phyloP scores from a whole-genome alignment of 2,888 invertebrate species.

The Oxyscelio sp. region DNA sequence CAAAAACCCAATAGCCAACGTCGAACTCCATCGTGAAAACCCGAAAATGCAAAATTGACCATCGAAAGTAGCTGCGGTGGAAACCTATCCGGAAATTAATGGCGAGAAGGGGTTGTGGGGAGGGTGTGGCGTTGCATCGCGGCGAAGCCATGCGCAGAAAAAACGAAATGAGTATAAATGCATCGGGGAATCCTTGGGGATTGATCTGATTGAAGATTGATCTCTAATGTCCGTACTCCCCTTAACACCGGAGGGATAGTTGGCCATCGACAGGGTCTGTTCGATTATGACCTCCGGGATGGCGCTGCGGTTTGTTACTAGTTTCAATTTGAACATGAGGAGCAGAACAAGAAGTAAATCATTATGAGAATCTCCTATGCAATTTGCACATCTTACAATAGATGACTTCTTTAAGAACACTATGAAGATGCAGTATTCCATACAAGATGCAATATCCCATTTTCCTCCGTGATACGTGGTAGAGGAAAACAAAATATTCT shows the following conservation, averaged over 20 bases:
- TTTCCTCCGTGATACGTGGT: not conserved
- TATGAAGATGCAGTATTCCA: no score
- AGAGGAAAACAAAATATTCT: not conserved
- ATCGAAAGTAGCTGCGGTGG: conserved; percentile 28
- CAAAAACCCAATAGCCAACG: conserved; percentile 15
- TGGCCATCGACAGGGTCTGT: conserved; percentile 23
- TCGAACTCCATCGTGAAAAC: conserved; percentile 27
- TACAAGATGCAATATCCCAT: not conserved
- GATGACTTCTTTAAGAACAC: no score
- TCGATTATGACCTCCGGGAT: not conserved
- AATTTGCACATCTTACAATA: no score
- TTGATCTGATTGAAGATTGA: conserved; percentile 34
- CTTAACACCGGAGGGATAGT: conserved; percentile 80
- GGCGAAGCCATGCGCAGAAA: conserved; percentile 60
- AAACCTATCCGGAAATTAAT: conserved; percentile 43
- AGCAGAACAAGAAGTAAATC: not conserved
- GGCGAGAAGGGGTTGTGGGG: conserved; percentile 11
- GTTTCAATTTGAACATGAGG: not conserved
- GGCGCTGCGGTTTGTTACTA: conserved; percentile 17
- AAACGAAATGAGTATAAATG: conserved; percentile 45
- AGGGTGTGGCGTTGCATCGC: conserved; percentile 42
- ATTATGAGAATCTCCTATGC: not conserved
- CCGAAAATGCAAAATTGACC: conserved; percentile 42
- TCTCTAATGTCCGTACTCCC: conserved; percentile 79
- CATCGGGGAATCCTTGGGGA: conserved; percentile 57